These are phyloP conservation scores for Sebastolobus altivelis DNA, from an alignment of 2,797 vertebrate species.

Conservation along the genomic window DNA sequence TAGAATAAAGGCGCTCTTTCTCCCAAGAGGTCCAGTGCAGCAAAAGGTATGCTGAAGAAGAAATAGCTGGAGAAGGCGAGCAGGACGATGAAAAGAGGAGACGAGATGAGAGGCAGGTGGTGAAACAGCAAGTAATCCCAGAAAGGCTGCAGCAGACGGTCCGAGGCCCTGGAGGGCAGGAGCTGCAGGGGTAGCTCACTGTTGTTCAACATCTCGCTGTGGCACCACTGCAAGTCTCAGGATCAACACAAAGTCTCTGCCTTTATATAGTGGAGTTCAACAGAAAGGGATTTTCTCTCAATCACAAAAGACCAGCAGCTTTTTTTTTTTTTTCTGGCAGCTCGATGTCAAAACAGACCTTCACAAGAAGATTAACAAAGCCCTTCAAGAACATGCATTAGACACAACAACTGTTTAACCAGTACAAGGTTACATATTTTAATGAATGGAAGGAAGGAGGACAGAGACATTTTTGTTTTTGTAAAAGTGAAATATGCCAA, in stretches of 20 bases:
- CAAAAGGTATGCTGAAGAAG: constrained; percentile 82
- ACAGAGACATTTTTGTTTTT: neutral
- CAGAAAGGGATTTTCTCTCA: constrained; percentile 47
- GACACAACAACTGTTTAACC: neutral
- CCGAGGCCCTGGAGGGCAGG: constrained; percentile 44
- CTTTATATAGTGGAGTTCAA: constrained; percentile 60
- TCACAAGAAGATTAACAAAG: constrained; percentile 51
- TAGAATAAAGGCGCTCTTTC: constrained; percentile 71
- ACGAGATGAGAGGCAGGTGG: constrained; percentile 72
- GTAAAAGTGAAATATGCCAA: neutral
- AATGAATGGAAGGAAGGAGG: neutral
- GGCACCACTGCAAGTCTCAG: constrained; percentile 15
- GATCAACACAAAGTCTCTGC: constrained; percentile 19
- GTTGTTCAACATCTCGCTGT: constrained; percentile 74
- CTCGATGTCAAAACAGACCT: constrained; percentile 23
- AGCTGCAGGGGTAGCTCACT: constrained; percentile 46
- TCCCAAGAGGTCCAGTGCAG: constrained; percentile 80
- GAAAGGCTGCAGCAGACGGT: constrained; percentile 77
- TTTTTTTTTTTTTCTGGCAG: neutral
- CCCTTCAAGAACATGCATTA: neutral
- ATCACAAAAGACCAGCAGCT: constrained; percentile 5
- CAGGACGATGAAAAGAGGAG: constrained; percentile 80
- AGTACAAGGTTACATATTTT: neutral
- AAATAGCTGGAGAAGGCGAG: constrained; percentile 82
- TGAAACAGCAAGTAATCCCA: constrained; percentile 78